Evolutionary conservation across 2,888 invertebrate species (phyloP).

Genomic region (Anaspis maculata): DNA sequence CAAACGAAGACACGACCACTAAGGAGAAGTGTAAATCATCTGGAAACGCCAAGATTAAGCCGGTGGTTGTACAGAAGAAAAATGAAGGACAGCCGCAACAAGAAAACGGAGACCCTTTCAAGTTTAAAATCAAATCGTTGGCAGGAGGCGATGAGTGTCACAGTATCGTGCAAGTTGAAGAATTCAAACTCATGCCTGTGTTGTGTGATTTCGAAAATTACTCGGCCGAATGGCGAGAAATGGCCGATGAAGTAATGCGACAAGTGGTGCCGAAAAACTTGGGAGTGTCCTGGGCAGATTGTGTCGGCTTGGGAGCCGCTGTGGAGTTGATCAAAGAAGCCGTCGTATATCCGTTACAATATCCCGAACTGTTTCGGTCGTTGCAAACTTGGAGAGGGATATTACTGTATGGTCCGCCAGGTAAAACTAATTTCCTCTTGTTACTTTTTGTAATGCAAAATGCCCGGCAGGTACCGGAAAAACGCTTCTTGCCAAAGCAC

Average conservation of each 20-base stretch:
- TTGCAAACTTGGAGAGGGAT: slow-evolving; percentile 69
- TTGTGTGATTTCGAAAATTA: slow-evolving; percentile 32
- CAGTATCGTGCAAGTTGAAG: slow-evolving; percentile 3
- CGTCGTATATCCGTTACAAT: slow-evolving; percentile 69
- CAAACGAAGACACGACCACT: slow-evolving; percentile 26
- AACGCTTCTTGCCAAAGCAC: slow-evolving; percentile 81
- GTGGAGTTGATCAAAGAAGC: slow-evolving; percentile 78
- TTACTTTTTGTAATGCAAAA: too few species aligned
- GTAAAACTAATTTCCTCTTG: too few species aligned
- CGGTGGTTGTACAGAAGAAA: slow-evolving; percentile 10
- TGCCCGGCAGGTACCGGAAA: slow-evolving; percentile 76
- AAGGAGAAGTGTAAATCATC: slow-evolving; percentile 16
- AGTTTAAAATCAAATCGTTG: slow-evolving; percentile 25
- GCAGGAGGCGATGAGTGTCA: slow-evolving; percentile 9
- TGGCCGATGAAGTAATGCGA: slow-evolving; percentile 57
- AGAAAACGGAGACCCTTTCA: slow-evolving; percentile 20
- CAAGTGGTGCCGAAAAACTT: slow-evolving; percentile 56
- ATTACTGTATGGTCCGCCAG: slow-evolving; percentile 62
- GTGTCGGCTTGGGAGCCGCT: slow-evolving; percentile 67
- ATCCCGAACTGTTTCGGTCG: slow-evolving; percentile 63
- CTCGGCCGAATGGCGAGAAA: slow-evolving; percentile 53
- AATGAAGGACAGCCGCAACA: slow-evolving; percentile 8
- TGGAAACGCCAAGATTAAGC: not conserved
- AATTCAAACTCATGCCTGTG: too few species aligned
- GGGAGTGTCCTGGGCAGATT: slow-evolving; percentile 70